Base-by-base conservation (phyloP, 2,888 invertebrate genomes). In the Nomada hirtipes region DNA sequence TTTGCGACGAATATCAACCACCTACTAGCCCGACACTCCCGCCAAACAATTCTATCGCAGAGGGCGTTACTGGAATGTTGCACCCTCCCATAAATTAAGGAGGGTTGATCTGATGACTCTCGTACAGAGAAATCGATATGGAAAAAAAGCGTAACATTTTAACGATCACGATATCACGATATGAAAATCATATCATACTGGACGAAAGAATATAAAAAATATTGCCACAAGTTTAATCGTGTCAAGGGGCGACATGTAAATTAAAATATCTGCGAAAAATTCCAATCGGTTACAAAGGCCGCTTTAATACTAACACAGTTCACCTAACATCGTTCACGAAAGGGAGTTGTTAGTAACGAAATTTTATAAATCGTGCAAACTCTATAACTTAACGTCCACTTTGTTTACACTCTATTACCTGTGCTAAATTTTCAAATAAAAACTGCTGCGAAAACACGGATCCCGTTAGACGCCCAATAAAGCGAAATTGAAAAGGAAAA, bases 1-100 rank as follows among this genome's bases (percentile, higher is more conserved):
- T 23, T n/a, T 18, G 26, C n/a, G 63, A 20, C 36, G 36, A 67
- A 55, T 76, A 64, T 55, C 42, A 11, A 11, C 9, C 15, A 4
- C 10, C 15, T 29, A 69, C 68, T 50, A 77, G 44, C 67, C 52
- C 61, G 70, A 77, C 64, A 76, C 65, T 75, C 50, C 76, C 75
- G 69, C 52, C 77, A 59, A 73, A 60, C 47, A 23, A 59, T 69
- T 44, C 55, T 73, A 71, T 74, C 50, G 64, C 4, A 61, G 63
- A 74, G 55, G 71, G 69, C 75, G 67, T 53, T 26, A 61, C 63
- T 50, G 36, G 26, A 42, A 59, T 53, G 29, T 60, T 50, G 26
- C 36, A 15, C 47, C n/a, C 9, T 1, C 42, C 13, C 61, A 23
- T 26, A 44, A 68, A 60, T 53, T 26, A 26, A 42, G 20, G 3